phyloP scores from a whole-genome alignment of 2,888 invertebrate genomes.

The Leptothorax acervorum region DNA sequence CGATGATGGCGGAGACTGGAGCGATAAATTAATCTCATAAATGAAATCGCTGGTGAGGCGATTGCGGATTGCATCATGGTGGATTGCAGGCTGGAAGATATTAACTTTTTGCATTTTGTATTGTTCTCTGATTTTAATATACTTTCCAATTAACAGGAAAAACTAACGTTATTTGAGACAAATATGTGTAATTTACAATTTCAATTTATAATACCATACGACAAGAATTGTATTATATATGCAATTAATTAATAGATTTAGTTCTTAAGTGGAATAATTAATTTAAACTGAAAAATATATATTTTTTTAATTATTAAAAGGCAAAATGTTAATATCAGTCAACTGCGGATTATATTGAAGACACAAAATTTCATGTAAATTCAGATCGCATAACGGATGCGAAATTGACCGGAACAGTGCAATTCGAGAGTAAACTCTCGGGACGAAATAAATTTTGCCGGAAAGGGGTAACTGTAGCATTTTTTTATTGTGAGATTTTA shows the following conservation, averaged over 20 bases:
- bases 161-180: background rate
- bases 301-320: background rate
- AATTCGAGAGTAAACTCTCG: slow-evolving; percentile 37
- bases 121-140: background rate
- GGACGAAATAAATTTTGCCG: slow-evolving; percentile 3
- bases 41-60: slow-evolving; percentile 2
- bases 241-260: too few species aligned
- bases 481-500: slow-evolving; percentile 28
- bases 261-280: background rate
- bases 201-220: background rate
- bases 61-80: slow-evolving; percentile 16
- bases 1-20: slow-evolving; percentile 22
- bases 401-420: slow-evolving; percentile 47
- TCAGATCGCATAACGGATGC: background rate
- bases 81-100: slow-evolving; percentile 6
- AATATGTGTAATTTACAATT: background rate
- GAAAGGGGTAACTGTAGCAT: background rate
- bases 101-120: slow-evolving; percentile 24
- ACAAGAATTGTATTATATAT: background rate
- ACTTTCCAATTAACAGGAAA: background rate
- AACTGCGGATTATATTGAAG: background rate
- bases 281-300: background rate
- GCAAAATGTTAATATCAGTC: slow-evolving; percentile 40
- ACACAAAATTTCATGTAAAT: slow-evolving; percentile 21
- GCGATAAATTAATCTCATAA: slow-evolving; percentile 37